Conservation (phyloP, 1,140 invertebrate species). For the Whitmania pigra region DNA sequence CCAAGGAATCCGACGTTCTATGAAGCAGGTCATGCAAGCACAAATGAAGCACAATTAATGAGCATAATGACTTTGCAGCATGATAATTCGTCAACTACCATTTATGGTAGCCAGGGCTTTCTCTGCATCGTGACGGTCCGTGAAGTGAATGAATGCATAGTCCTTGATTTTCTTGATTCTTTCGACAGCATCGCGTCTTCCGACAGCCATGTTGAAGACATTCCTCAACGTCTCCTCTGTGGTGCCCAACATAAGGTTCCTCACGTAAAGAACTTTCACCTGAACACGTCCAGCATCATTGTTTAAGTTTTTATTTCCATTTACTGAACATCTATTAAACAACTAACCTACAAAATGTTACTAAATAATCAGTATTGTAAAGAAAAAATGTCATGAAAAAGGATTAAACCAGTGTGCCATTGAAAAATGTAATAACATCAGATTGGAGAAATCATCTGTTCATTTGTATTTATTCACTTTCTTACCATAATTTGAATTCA, state of each 20-base stretch:
- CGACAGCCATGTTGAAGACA: constrained; percentile 37
- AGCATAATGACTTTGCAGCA: neutral
- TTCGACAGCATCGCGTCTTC: constrained; percentile 40
- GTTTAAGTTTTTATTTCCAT: too few species aligned
- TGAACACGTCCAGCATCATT: constrained; percentile 28
- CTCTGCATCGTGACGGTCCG: constrained; percentile 86
- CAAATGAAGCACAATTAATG: neutral
- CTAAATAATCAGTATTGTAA: too few species aligned
- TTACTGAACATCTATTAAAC: too few species aligned
- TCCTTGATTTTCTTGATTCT: constrained; percentile 55
- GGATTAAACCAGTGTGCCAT: too few species aligned
- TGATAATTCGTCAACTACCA: constrained; percentile 43
- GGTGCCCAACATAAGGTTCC: constrained; percentile 47
- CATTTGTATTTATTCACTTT: too few species aligned
- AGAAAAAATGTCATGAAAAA: too few species aligned
- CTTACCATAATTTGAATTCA: too few species aligned
- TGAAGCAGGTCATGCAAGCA: neutral
- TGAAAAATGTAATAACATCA: too few species aligned
- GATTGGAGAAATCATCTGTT: too few species aligned
- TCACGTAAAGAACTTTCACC: constrained; percentile 49
- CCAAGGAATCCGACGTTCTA: constrained; percentile 6
- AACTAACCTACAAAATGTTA: too few species aligned
- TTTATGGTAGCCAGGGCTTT: constrained; percentile 90
- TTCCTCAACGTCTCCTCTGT: constrained; percentile 45
- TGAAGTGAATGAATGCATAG: constrained; percentile 98